Conservation (phyloP, 2,797 vertebrate species). For the Rhincodon typus region DNA sequence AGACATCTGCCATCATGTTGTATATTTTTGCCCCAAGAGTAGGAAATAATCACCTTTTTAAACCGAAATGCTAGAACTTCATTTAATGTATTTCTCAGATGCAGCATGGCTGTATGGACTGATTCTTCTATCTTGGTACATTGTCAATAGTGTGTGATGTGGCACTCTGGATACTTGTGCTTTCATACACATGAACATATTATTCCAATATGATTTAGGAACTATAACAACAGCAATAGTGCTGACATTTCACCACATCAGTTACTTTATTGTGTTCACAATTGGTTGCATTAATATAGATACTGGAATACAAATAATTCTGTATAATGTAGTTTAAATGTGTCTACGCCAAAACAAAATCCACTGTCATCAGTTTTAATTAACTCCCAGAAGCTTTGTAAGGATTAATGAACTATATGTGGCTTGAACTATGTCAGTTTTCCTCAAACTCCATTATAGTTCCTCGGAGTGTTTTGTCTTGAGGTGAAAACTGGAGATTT, state of each 20-base stretch:
- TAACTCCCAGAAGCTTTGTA: background rate
- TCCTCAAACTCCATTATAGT: background rate
- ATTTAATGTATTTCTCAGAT: background rate
- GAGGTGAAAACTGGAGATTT: background rate
- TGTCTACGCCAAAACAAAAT: slow-evolving; percentile 16
- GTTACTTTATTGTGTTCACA: background rate
- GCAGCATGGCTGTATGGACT: background rate
- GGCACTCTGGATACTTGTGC: background rate
- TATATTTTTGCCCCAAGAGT: background rate
- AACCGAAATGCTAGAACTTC: background rate
- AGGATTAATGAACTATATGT: background rate
- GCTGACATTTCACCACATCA: no score
- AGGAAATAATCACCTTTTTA: background rate
- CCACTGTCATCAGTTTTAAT: background rate
- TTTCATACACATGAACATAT: background rate
- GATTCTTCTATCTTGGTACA: background rate
- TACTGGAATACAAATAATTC: background rate
- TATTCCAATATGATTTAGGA: background rate
- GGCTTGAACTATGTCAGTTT: background rate
- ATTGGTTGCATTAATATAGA: background rate
- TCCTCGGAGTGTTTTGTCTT: background rate
- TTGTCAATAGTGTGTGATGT: background rate
- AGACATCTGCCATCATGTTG: background rate
- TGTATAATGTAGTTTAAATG: background rate
- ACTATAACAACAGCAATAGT: background rate